phyloP scores from a whole-genome alignment of 53 echinoderm and acorn worm species.

The Paelopatides confundens region DNA sequence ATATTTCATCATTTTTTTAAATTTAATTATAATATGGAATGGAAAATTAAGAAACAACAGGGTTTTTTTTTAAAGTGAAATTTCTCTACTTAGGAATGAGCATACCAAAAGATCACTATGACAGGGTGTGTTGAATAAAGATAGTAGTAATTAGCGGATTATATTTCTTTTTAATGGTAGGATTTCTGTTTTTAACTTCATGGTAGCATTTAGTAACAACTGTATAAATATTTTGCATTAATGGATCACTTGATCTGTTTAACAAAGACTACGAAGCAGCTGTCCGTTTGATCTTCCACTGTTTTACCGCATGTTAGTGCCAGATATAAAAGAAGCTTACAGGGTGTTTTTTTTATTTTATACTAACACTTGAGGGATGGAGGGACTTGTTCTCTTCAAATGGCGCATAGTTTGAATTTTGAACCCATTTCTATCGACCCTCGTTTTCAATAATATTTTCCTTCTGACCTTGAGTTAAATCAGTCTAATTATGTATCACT shows the following conservation, averaged over 20 bases:
- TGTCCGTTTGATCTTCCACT: slow-evolving; percentile 22
- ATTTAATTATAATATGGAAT: background rate
- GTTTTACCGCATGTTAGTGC: background rate
- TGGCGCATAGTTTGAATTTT: no score
- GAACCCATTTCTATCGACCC: no score
- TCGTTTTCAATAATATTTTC: no score
- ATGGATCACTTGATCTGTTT: background rate
- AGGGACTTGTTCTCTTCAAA: no score
- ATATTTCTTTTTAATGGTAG: background rate
- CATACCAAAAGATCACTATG: background rate
- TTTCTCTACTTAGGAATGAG: background rate
- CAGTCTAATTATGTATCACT: no score
- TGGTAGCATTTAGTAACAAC: no score
- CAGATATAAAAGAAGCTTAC: background rate
- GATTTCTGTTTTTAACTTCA: background rate
- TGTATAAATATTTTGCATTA: background rate
- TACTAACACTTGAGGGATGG: no score
- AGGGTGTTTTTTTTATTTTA: background rate
- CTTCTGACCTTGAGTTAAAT: no score
- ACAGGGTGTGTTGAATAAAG: background rate
- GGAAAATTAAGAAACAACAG: no score
- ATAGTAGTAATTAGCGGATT: background rate
- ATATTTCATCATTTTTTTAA: no score
- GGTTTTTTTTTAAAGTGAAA: no score
- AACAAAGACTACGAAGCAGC: background rate